Percentiles rank a stretch among this genome's conserved stretches.
Evolutionary conservation across 2,113 vertebrate species (phyloP).

Genomic region (Pyxicephalus adspersus): DNA sequence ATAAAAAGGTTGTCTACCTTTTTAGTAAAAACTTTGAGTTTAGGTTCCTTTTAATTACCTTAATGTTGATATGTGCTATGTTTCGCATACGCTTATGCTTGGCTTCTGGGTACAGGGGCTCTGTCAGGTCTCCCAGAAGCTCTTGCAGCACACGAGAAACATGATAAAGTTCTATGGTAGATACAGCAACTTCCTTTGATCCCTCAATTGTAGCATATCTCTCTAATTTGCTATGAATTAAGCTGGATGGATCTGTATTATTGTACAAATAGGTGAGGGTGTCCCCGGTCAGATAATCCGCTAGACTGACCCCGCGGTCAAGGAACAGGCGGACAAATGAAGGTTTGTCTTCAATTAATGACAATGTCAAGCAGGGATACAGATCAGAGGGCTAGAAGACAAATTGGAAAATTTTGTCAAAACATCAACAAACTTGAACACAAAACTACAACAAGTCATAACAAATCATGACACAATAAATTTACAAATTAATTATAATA

Average conservation of each 20-base stretch:
- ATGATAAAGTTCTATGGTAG: conserved; percentile 62
- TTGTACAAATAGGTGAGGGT: conserved; percentile 72
- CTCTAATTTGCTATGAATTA: conserved; percentile 69
- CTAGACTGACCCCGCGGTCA: conserved; percentile 73
- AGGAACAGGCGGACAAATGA: conserved; percentile 77
- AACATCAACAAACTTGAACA: not conserved
- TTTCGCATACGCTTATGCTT: not conserved
- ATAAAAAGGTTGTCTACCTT: too few species aligned
- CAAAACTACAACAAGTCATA: too few species aligned
- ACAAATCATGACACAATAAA: too few species aligned
- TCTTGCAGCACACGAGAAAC: conserved; percentile 72
- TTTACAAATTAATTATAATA: too few species aligned
- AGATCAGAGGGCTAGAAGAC: conserved; percentile 72
- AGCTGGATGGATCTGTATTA: conserved; percentile 66
- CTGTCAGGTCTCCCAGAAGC: conserved; percentile 74
- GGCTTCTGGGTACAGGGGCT: conserved; percentile 64
- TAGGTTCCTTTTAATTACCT: too few species aligned
- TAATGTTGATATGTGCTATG: conserved; percentile 13
- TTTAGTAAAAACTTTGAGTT: too few species aligned
- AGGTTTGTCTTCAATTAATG: conserved; percentile 74
- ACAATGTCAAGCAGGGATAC: conserved; percentile 72
- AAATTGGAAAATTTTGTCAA: not conserved
- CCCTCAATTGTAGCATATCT: conserved; percentile 61
- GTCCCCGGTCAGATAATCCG: conserved; percentile 70
- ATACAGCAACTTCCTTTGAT: not conserved